Evolutionary conservation across 2,797 vertebrate species (phyloP).

Genomic region (Prionace glauca): DNA sequence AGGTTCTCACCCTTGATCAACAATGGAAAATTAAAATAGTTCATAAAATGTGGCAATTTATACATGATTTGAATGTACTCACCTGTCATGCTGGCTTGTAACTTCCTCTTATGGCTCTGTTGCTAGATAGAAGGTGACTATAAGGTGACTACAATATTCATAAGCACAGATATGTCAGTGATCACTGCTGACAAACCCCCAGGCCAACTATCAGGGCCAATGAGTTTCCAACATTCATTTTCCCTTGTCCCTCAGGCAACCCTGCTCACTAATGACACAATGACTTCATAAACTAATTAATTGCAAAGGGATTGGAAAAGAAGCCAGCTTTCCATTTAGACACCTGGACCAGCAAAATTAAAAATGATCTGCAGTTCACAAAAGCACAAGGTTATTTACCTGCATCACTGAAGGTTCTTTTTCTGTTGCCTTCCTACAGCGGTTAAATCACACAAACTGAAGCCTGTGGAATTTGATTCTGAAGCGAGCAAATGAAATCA

Average conservation of each 20-base stretch:
- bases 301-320: conserved; percentile 28
- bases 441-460: background rate
- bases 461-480: background rate
- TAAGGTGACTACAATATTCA: background rate
- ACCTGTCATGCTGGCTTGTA: background rate
- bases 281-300: conserved; percentile 24
- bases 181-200: background rate
- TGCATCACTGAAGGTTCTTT: background rate
- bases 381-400: conserved; percentile 7
- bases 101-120: background rate
- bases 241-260: background rate
- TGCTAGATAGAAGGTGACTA: background rate
- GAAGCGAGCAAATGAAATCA: background rate
- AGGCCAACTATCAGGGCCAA: background rate
- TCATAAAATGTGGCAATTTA: background rate
- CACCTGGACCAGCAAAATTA: conserved; percentile 24
- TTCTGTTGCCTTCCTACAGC: background rate
- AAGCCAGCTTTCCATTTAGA: background rate
- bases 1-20: background rate
- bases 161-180: background rate
- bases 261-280: background rate
- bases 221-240: background rate
- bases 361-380: background rate
- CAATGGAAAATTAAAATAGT: background rate
- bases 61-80: background rate